Conservation (phyloP, 2,888 invertebrate genomes). For the Eristalinus sepulchralis region DNA sequence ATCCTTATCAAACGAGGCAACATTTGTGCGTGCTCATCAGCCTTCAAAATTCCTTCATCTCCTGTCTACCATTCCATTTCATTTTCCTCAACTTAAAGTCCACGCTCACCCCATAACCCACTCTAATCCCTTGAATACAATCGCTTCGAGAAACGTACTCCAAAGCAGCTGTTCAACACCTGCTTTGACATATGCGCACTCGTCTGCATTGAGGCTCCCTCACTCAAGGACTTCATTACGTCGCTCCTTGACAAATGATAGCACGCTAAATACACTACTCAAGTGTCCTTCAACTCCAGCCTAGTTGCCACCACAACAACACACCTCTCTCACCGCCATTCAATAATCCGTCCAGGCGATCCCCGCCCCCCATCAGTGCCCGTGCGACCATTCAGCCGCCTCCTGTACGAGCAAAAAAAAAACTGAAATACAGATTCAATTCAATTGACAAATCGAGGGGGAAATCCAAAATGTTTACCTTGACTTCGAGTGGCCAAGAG, state of each 20-base stretch:
- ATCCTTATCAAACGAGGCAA: too few relatives aligned
- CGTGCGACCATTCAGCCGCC: not conserved
- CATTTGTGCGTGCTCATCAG: too few relatives aligned
- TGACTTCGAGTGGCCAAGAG: constrained; percentile 26
- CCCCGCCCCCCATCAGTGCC: not conserved
- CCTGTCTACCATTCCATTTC: too few relatives aligned
- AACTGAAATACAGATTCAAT: not conserved
- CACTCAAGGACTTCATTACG: not conserved
- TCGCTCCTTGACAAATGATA: not conserved
- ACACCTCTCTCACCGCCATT: not conserved
- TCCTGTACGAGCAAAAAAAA: not conserved
- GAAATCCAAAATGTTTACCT: constrained; percentile 37
- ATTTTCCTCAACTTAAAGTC: too few relatives aligned
- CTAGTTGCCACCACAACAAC: not conserved
- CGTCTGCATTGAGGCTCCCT: not conserved
- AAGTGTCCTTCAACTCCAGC: not conserved
- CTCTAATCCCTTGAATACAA: too few relatives aligned
- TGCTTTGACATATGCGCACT: not conserved
- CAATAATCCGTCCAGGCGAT: not conserved
- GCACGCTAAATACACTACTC: not conserved
- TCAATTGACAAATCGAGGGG: constrained; percentile 29
- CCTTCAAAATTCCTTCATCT: too few relatives aligned
- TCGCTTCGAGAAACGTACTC: too few relatives aligned
- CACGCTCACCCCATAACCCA: too few relatives aligned
- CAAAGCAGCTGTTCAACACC: not conserved